Evolutionary conservation across 1,140 invertebrate genomes (phyloP).

Genomic region (Drosophila pseudoananassae): DNA sequence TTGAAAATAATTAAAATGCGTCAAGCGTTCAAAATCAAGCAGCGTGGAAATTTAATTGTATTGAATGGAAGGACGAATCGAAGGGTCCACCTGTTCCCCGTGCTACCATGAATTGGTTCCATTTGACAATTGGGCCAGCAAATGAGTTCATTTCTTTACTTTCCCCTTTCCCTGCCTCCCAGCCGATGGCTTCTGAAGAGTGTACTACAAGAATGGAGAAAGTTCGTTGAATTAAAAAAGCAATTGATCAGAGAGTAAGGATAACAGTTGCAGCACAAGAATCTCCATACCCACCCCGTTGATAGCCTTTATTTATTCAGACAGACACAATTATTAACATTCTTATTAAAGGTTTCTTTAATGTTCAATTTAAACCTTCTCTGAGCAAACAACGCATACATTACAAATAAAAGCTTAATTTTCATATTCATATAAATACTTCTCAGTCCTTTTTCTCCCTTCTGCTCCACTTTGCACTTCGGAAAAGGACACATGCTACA

Average conservation of each 20-base stretch:
- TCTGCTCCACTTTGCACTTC: slow-evolving; percentile 16
- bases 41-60: slow-evolving; percentile 81
- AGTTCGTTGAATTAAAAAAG: slow-evolving; percentile 20
- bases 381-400: slow-evolving; percentile 12
- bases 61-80: slow-evolving; percentile 43
- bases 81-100: slow-evolving; percentile 21
- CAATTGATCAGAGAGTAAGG: slow-evolving; percentile 26
- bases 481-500: slow-evolving; percentile 45
- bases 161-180: slow-evolving; percentile 1
- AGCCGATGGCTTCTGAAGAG: slow-evolving; percentile 16
- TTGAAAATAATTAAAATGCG: slow-evolving; percentile 82
- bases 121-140: slow-evolving; percentile 50
- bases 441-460: slow-evolving; percentile 15
- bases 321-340: background rate
- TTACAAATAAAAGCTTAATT: slow-evolving; percentile 56
- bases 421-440: slow-evolving; percentile 53
- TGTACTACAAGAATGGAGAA: slow-evolving; percentile 22
- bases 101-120: slow-evolving; percentile 37
- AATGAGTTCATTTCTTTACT: slow-evolving; percentile 40
- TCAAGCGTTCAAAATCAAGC: slow-evolving; percentile 79
- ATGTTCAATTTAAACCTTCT: background rate
- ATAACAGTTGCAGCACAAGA: background rate
- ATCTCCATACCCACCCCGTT: background rate
- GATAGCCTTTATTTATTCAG: too few species aligned
- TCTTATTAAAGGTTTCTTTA: background rate